Conservation (phyloP, 1,140 invertebrate genomes). For the Mya arenaria region DNA sequence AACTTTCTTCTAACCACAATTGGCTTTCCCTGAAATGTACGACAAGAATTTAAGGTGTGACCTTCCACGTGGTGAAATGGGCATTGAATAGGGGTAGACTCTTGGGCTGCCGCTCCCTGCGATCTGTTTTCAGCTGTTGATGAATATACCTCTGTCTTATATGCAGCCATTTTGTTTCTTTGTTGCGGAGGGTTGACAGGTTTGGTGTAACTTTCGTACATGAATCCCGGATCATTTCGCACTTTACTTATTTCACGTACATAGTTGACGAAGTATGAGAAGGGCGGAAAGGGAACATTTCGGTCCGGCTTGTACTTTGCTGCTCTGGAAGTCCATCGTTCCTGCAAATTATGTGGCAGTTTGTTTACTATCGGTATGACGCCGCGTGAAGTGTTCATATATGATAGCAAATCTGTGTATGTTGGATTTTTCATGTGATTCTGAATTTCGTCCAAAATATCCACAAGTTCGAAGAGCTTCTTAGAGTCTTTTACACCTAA, state of each 20-base stretch:
- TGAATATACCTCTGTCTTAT: not conserved
- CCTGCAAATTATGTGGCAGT: conserved; percentile 40
- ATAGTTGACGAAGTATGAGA: conserved; percentile 48
- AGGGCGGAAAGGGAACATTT: conserved; percentile 23
- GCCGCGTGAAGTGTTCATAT: not conserved
- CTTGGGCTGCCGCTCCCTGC: not conserved
- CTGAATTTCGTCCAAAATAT: conserved; percentile 56
- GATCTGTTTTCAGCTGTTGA: not conserved
- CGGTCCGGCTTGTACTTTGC: conserved; percentile 26
- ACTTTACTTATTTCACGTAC: conserved; percentile 26
- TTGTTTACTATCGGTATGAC: conserved; percentile 41
- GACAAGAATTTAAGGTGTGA: not conserved
- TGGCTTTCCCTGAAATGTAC: not conserved
- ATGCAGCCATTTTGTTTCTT: not conserved
- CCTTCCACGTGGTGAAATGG: not conserved
- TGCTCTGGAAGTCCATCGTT: conserved; percentile 50
- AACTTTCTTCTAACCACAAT: not conserved
- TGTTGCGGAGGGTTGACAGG: not conserved
- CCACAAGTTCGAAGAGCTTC: conserved; percentile 53
- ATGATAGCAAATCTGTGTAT: not conserved
- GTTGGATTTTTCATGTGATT: conserved; percentile 25
- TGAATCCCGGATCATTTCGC: conserved; percentile 48
- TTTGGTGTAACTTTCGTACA: not conserved
- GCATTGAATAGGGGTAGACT: not conserved
- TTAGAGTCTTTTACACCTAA: conserved; percentile 51